These are phyloP conservation scores for Drosophila paramelanica DNA, from an alignment of 2,888 invertebrate genomes.

Conservation along the genomic window DNA sequence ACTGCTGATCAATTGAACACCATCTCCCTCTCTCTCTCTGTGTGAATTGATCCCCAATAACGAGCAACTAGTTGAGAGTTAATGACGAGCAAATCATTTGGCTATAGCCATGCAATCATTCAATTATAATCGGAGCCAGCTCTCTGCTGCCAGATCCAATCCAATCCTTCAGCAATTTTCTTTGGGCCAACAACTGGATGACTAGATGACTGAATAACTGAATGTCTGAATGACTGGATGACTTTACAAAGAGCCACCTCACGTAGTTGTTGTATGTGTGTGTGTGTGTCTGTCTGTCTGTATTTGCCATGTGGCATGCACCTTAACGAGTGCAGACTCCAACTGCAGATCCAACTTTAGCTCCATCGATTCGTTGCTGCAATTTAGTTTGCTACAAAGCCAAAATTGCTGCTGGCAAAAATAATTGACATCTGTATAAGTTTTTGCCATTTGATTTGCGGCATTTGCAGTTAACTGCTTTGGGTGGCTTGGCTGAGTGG, in stretches of 20 bases:
- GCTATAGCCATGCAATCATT: slow-evolving; percentile 73
- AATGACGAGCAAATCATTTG: slow-evolving; percentile 77
- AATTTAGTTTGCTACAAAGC: slow-evolving; percentile 51
- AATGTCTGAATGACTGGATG: slow-evolving; percentile 29
- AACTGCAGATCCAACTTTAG: slow-evolving; percentile 6
- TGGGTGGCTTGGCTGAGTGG: neutral
- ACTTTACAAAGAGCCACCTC: slow-evolving; percentile 43
- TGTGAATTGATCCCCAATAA: slow-evolving; percentile 48
- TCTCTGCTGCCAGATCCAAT: slow-evolving; percentile 18
- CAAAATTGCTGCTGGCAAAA: slow-evolving; percentile 72
- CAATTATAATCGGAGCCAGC: slow-evolving; percentile 71
- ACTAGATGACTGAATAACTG: slow-evolving; percentile 51
- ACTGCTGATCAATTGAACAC: slow-evolving; percentile 60
- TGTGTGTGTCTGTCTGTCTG: slow-evolving; percentile 18
- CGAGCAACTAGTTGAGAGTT: slow-evolving; percentile 47
- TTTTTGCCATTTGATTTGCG: slow-evolving; percentile 64
- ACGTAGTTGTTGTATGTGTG: slow-evolving; percentile 51
- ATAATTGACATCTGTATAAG: slow-evolving; percentile 80
- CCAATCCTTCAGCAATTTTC: slow-evolving; percentile 58
- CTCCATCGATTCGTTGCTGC: slow-evolving; percentile 40
- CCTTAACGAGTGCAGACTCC: slow-evolving; percentile 48
- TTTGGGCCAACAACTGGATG: slow-evolving; percentile 67
- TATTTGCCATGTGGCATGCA: slow-evolving; percentile 46
- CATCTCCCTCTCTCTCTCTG: slow-evolving; percentile 27
- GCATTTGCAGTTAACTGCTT: slow-evolving; percentile 37